phyloP scores from a whole-genome alignment of 2,113 vertebrate species.

The Callipepla californica region DNA sequence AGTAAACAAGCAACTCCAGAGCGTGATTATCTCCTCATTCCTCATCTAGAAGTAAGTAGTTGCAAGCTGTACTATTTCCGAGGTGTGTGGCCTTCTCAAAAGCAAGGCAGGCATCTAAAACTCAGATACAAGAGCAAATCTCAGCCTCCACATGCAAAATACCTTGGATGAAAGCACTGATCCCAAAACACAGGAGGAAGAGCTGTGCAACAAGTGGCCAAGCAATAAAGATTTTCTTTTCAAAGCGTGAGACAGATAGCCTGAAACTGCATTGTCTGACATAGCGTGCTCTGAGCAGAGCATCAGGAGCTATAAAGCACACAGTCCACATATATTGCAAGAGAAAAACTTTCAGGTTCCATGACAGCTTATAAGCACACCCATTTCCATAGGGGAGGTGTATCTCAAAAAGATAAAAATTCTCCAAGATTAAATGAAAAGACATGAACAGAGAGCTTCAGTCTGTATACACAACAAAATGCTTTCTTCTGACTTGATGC shows the following conservation, averaged over 20 bases:
- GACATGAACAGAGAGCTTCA: not conserved
- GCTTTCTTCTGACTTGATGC: not conserved
- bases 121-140: not conserved
- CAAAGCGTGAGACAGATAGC: not conserved
- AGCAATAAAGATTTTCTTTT: not conserved
- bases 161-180: not conserved
- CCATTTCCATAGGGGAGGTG: not conserved
- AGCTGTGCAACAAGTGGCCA: not conserved
- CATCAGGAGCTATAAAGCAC: not conserved
- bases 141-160: not conserved
- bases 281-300: not conserved
- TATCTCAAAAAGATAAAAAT: not conserved
- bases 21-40: not conserved
- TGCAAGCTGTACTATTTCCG: not conserved
- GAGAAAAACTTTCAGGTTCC: not conserved
- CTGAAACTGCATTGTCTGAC: not conserved
- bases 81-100: not conserved
- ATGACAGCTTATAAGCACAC: not conserved
- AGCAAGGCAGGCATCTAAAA: not conserved
- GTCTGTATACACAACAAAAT: not conserved
- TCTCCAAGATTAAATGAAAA: not conserved
- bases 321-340: not conserved
- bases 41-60: not conserved
- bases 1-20: not conserved
- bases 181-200: not conserved